Percentiles rank a stretch among this genome's conserved stretches.
phyloP scores from a whole-genome alignment of 2,113 vertebrate genomes.

The Ahaetulla prasina region DNA sequence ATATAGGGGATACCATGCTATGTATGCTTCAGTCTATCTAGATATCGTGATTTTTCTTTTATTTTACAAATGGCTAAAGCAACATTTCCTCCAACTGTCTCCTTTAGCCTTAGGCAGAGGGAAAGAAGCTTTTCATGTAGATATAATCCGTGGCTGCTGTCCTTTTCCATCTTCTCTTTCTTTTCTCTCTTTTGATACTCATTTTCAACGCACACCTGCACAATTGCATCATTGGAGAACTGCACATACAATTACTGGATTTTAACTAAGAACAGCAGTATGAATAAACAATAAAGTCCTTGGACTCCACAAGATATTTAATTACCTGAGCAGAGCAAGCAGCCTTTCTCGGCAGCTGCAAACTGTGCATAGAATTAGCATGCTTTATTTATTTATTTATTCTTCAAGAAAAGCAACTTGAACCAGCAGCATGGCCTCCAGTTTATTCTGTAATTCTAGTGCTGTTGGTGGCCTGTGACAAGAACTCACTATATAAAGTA shows the following conservation, averaged over 20 bases:
- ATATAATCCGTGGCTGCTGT: neutral
- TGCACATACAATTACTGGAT: neutral
- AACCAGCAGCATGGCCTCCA: neutral
- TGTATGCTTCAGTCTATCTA: neutral
- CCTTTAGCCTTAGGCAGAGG: neutral
- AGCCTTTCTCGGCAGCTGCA: neutral
- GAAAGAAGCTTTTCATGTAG: neutral
- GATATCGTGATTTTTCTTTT: neutral
- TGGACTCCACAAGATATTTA: neutral
- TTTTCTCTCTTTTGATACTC: neutral
- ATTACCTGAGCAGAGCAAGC: neutral
- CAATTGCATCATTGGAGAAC: neutral
- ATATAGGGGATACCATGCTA: neutral
- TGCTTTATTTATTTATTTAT: neutral
- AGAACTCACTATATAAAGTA: neutral
- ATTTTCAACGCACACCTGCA: neutral
- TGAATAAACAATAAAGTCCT: neutral
- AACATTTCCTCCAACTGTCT: neutral
- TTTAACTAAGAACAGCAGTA: neutral
- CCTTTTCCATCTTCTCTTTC: neutral
- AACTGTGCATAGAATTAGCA: neutral
- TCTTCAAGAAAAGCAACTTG: neutral
- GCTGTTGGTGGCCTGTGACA: neutral
- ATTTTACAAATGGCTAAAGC: neutral
- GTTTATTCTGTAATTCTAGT: neutral